phyloP scores from a whole-genome alignment of 2,888 invertebrate species.

The Hipparchia sbordonii region DNA sequence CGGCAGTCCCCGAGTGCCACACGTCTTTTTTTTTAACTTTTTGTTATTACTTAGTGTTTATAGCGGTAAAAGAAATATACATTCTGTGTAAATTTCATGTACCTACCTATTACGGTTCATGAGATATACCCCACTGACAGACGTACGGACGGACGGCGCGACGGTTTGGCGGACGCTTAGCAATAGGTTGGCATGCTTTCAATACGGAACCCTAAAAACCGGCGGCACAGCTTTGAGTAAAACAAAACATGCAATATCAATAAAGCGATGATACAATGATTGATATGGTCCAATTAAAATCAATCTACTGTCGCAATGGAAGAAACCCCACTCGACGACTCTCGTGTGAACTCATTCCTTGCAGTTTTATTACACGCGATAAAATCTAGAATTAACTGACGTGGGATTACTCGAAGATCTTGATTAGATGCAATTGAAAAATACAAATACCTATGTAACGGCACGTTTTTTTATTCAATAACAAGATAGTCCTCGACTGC shows the following conservation, averaged over 20 bases:
- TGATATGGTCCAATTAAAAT: conserved; percentile 10
- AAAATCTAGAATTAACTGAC: conserved; percentile 7
- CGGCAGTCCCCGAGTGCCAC: too few species aligned
- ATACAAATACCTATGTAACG: not conserved
- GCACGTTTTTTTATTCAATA: not conserved
- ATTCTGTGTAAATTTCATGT: too few species aligned
- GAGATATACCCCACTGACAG: too few species aligned
- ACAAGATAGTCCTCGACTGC: too few species aligned
- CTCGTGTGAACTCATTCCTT: not conserved
- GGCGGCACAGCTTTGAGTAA: not conserved
- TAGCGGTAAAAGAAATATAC: too few species aligned
- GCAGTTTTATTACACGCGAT: conserved; percentile 12
- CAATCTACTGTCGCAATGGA: conserved; percentile 8
- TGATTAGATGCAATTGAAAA: conserved; percentile 11
- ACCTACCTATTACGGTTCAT: too few species aligned
- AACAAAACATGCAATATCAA: conserved; percentile 4
- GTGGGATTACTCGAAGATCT: conserved; percentile 6
- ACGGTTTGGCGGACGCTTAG: too few species aligned
- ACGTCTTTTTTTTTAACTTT: too few species aligned
- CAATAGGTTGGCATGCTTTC: too few species aligned
- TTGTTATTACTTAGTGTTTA: too few species aligned
- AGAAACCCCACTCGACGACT: not conserved
- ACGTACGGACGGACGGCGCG: too few species aligned
- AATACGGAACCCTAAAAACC: too few species aligned
- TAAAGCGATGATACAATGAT: conserved; percentile 7